Percentiles rank a stretch among this genome's conserved stretches.
These are phyloP conservation scores for Chaetophractus vellerosus DNA, from an alignment of 2,797 vertebrate species.

Conservation along the genomic window DNA sequence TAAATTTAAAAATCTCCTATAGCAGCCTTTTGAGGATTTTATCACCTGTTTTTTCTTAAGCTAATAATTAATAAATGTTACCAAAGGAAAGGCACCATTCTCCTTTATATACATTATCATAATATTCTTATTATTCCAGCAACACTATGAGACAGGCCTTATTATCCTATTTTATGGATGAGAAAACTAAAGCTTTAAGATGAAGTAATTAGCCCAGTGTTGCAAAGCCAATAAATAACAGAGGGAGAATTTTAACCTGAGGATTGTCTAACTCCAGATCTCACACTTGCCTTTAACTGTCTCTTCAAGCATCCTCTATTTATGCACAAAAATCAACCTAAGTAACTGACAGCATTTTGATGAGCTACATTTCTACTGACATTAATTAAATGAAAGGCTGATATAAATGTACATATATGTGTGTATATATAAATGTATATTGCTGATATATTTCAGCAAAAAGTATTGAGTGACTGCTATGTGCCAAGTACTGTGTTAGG, in stretches of 20 bases:
- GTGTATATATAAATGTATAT: neutral
- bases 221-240: constrained; percentile 41
- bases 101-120: constrained; percentile 14
- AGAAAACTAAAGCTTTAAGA: constrained; percentile 49
- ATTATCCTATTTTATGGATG: constrained; percentile 30
- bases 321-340: neutral
- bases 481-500: neutral
- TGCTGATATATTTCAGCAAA: constrained; percentile 8
- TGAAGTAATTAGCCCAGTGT: constrained; percentile 33
- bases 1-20: constrained; percentile 34
- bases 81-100: neutral
- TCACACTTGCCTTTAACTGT: neutral
- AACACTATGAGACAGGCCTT: neutral
- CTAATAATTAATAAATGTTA: neutral
- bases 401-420: neutral
- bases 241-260: constrained; percentile 35
- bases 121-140: constrained; percentile 16
- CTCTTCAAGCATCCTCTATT: neutral
- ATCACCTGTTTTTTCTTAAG: neutral
- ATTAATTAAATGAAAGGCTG: neutral
- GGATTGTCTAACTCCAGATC: neutral
- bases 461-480: neutral
- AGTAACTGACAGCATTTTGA: neutral
- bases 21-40: neutral
- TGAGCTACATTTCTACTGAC: neutral